These are phyloP conservation scores for Plebejus melissa DNA, from an alignment of 2,888 invertebrate species.

Conservation along the genomic window DNA sequence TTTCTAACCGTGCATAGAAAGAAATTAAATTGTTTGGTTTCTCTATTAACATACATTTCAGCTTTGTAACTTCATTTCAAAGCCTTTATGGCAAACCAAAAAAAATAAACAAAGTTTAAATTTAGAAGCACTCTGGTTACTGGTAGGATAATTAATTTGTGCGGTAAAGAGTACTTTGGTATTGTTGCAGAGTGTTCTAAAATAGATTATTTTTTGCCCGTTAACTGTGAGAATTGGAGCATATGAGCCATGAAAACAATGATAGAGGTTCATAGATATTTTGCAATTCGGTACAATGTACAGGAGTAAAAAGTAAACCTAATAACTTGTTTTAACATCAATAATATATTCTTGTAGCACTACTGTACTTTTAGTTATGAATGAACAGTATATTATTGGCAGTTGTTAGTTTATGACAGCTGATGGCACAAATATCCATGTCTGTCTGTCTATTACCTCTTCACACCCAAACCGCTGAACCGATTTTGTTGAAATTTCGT, in stretches of 20 bases:
- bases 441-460: too few species aligned
- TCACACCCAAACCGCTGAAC: too few species aligned
- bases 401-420: background rate
- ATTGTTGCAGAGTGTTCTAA: background rate
- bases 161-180: background rate
- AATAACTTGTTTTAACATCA: background rate
- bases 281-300: background rate
- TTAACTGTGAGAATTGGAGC: background rate
- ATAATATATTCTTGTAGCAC: background rate
- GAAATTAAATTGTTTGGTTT: too few species aligned
- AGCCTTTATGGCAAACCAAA: too few species aligned
- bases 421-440: background rate
- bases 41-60: too few species aligned
- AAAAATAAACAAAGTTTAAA: too few species aligned
- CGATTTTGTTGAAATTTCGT: too few species aligned
- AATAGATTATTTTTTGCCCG: background rate
- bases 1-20: too few species aligned
- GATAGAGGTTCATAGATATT: background rate
- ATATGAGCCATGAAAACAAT: background rate
- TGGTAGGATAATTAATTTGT: too few species aligned
- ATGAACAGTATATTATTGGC: background rate
- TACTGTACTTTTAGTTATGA: background rate
- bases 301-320: background rate
- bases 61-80: too few species aligned
- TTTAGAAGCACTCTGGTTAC: too few species aligned